Conservation (phyloP, 2,797 vertebrate genomes). For the Enteromius treurensis region DNA sequence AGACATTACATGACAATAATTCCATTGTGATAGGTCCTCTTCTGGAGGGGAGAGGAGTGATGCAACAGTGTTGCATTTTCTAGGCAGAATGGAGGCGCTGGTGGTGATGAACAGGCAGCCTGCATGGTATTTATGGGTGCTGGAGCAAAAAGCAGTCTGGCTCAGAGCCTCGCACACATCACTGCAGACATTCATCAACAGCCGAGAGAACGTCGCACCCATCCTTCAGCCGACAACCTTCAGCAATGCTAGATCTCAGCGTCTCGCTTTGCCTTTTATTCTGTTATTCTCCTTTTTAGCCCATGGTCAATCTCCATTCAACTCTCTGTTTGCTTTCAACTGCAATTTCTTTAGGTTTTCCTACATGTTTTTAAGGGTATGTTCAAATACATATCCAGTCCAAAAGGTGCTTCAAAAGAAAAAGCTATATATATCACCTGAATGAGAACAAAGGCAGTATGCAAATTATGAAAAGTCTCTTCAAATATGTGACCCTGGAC, state of each 20-base stretch:
- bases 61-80: conserved; percentile 13
- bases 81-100: conserved; percentile 17
- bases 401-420: background rate
- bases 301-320: background rate
- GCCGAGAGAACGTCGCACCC: conserved; percentile 5
- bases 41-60: conserved; percentile 19
- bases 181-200: conserved; percentile 45
- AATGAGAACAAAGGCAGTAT: background rate
- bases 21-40: conserved; percentile 3
- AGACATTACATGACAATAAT: conserved; percentile 22
- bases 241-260: background rate
- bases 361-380: conserved; percentile 1
- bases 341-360: background rate
- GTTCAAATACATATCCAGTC: background rate
- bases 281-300: background rate
- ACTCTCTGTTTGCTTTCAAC: background rate
- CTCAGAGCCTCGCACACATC: conserved; percentile 27
- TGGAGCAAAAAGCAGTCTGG: conserved; percentile 30
- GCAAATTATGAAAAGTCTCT: background rate
- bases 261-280: conserved; percentile 1
- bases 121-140: conserved; percentile 42
- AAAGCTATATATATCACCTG: background rate
- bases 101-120: conserved; percentile 15
- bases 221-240: conserved; percentile 24
- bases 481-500: background rate